These are phyloP conservation scores for Formica selysi DNA, from an alignment of 1,140 invertebrate species.

Conservation along the genomic window DNA sequence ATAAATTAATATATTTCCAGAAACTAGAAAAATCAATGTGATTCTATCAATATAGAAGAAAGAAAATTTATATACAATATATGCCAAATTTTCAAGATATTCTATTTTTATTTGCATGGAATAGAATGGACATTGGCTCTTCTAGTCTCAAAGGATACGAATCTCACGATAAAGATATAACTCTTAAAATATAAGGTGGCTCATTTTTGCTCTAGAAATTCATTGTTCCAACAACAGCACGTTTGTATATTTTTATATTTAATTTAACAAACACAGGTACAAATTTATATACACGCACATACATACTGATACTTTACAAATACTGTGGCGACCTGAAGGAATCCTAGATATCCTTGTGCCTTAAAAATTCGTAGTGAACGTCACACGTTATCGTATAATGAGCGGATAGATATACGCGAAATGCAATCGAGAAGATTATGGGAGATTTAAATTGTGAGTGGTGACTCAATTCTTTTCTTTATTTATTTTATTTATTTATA, in stretches of 20 bases:
- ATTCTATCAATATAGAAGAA: not conserved
- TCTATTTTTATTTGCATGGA: not conserved
- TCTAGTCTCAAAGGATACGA: not conserved
- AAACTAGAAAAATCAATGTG: not conserved
- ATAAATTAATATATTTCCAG: not conserved
- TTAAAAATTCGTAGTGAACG: constrained; percentile 33
- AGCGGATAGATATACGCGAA: not conserved
- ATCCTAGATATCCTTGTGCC: constrained; percentile 70
- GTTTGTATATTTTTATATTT: constrained; percentile 49
- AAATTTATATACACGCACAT: not conserved
- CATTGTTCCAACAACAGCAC: not conserved
- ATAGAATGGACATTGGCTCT: not conserved
- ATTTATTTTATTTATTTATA: constrained; percentile 58
- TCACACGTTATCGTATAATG: not conserved
- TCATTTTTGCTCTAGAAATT: not conserved
- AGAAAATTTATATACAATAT: not conserved
- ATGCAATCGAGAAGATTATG: constrained; percentile 10
- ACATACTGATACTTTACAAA: constrained; percentile 12
- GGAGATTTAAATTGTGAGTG: constrained; percentile 1
- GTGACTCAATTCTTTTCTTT: constrained; percentile 25
- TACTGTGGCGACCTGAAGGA: constrained; percentile 68
- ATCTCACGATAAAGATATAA: constrained; percentile 25
- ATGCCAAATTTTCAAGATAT: constrained; percentile 1
- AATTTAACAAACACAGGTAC: constrained; percentile 27
- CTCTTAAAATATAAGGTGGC: not conserved